Base-by-base conservation (phyloP, 2,113 vertebrate genomes). In the Panthera tigris region DNA sequence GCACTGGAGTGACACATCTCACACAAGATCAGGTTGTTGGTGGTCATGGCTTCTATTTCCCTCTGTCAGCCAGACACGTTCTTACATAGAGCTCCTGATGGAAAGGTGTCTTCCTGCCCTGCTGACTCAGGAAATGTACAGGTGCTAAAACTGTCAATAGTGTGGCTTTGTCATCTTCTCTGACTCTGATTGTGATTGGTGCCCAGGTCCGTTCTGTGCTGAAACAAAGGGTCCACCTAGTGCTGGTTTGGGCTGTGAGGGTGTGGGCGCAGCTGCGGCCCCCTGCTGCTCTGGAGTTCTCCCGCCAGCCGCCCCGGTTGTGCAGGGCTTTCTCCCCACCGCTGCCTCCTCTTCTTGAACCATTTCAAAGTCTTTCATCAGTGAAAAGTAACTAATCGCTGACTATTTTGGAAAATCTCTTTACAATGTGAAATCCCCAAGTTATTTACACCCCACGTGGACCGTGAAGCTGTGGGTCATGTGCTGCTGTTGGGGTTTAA, bases 51-150 rank as follows among this genome's bases (percentile, higher is more conserved):
- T 41, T 9, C 25, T 27, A 41, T 31, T 39, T 48, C 9, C 41
- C 3, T 0, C 52, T 29, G 8, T 52, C 7, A 7, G 50, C 4
- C n/a, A n/a, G 21, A 55, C 11, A 16, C 1, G 6, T 25, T n/a
- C 61, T 7, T 29, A 14, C 29, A 13, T 13, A 3, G 55, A 3
- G 13, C 48, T 57, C 65, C 12, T 25, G 21, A 13, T 1, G 55
- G 29, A 33, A 25, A 15, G 19, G 29, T 21, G 3, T 3, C 27
- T 15, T 4, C 25, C 50, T 31, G 48, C 23, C 45, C 52, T 10
- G 33, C 8, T 29, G 36, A 48, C 27, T 55, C 31, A 36, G 71
- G 27, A 79, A 45, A 10, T 3, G 1, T 23, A 13, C 7, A 0
- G 15, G 45, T 25, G 18, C n/a, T 18, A 0, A 29, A 1, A 25